A percentile compares a stretch with the other conserved stretches of the same genome.
Conservation (phyloP, 37 sponge, comb jelly and placozoan genomes). For the Aplysina aerophoba region DNA sequence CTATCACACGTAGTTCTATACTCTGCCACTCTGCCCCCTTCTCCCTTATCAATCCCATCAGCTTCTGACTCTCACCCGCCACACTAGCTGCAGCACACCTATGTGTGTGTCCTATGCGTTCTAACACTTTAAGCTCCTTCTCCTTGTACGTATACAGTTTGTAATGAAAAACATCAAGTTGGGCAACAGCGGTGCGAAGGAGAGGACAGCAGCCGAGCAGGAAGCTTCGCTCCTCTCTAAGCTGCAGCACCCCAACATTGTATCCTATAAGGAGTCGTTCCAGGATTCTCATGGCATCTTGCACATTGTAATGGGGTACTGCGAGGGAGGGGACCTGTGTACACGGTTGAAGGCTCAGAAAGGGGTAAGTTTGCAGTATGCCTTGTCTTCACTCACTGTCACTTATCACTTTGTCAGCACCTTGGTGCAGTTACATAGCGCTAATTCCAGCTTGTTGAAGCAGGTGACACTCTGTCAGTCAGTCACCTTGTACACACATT, state of each 20-base stretch:
- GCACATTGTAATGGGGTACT: constrained; percentile 96
- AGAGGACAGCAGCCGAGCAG: constrained; percentile 86
- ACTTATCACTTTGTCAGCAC: not conserved
- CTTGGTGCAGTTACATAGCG: not conserved
- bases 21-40: no score
- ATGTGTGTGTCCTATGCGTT: no score
- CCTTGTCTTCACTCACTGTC: not conserved
- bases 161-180: constrained; percentile 95
- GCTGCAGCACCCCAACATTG: constrained; percentile 95
- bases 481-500: no score
- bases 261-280: constrained; percentile 94
- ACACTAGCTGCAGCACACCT: no score
- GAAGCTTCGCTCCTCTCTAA: constrained; percentile 85
- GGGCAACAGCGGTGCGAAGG: constrained; percentile 59
- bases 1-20: no score
- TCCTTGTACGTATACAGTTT: constrained; percentile 57
- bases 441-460: no score
- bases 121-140: no score
- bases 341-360: constrained; percentile 62
- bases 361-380: constrained; percentile 27
- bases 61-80: no score
- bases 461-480: not conserved
- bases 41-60: no score
- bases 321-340: constrained; percentile 96
- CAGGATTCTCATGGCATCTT: constrained; percentile 71